Conservation (phyloP, 1,140 invertebrate species). For the Cotesia typhae region DNA sequence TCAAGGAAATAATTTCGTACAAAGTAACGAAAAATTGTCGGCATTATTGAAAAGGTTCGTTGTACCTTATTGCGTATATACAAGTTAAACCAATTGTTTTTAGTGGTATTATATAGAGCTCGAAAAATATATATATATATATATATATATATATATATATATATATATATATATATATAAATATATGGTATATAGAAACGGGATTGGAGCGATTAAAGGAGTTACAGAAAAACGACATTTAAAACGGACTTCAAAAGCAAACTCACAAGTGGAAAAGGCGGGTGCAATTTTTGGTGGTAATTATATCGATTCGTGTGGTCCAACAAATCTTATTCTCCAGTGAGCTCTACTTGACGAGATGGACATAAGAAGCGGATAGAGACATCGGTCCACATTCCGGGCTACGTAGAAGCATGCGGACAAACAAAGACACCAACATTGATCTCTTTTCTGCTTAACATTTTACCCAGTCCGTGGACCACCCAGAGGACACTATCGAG, state of each 20-base stretch:
- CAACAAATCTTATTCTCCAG: no score
- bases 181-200: not conserved
- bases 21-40: no score
- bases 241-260: conserved; percentile 34
- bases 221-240: conserved; percentile 56
- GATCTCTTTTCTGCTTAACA: conserved; percentile 54
- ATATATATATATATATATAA: not conserved
- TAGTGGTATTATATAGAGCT: not conserved
- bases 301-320: conserved; percentile 66
- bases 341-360: conserved; percentile 32
- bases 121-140: not conserved
- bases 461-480: conserved; percentile 55
- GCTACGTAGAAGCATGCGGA: conserved; percentile 56
- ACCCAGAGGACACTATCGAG: conserved; percentile 46
- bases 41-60: no score
- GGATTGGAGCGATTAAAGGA: not conserved
- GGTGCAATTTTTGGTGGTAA: conserved; percentile 62
- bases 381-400: conserved; percentile 65
- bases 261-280: conserved; percentile 56
- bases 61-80: no score
- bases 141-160: not conserved
- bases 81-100: not conserved
- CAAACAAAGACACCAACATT: conserved; percentile 39
- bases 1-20: no score
- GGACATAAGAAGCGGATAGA: conserved; percentile 63